Percentiles rank a stretch among this genome's conserved stretches.
Conservation (phyloP, 35 echinoderm and acorn worm species). For the Lytechinus pictus region DNA sequence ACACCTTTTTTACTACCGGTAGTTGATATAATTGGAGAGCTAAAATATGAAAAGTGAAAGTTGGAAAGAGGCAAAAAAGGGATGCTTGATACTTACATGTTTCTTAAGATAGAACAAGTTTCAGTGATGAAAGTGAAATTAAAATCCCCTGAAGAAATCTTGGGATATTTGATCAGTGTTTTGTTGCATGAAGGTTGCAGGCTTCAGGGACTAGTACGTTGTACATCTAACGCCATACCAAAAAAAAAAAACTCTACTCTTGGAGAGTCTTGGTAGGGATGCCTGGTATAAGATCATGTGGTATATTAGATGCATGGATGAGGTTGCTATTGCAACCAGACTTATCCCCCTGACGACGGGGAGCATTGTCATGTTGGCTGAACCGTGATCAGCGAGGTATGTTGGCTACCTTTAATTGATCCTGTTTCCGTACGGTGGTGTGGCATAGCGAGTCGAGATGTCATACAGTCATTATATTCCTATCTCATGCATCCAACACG, state of each 20-base stretch:
- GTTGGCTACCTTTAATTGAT: not conserved
- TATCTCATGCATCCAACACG: not conserved
- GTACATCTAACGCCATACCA: too few relatives aligned
- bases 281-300: not conserved
- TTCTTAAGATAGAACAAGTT: not conserved
- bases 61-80: too few relatives aligned
- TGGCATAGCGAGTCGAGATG: not conserved
- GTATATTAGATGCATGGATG: not conserved
- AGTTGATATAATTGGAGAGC: too few relatives aligned
- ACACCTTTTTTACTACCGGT: too few relatives aligned
- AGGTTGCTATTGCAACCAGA: not conserved
- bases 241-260: too few relatives aligned
- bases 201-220: too few relatives aligned
- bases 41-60: too few relatives aligned
- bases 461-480: not conserved
- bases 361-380: not conserved
- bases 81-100: not conserved
- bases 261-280: not conserved
- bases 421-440: not conserved
- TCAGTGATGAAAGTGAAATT: not conserved
- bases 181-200: too few relatives aligned
- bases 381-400: slow-evolving; percentile 9
- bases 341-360: not conserved
- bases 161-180: too few relatives aligned
- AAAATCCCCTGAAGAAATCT: too few relatives aligned